Evolutionary conservation across 2,888 invertebrate genomes (phyloP).

Genomic region (Nomada lathburiana): DNA sequence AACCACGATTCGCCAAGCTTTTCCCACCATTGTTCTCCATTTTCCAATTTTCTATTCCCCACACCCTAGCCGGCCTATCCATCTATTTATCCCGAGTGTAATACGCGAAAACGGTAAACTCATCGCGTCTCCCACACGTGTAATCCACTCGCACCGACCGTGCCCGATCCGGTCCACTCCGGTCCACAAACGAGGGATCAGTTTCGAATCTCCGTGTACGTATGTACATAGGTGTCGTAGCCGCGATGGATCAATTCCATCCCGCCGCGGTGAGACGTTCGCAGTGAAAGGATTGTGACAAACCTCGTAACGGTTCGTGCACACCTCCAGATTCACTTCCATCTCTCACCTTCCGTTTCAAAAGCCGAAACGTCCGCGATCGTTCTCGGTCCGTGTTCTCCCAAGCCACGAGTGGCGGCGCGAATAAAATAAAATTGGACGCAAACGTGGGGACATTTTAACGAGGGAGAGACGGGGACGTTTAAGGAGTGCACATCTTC

Average conservation of each 20-base stretch:
- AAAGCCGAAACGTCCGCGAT: neutral
- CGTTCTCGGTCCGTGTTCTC: too few relatives aligned
- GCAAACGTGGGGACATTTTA: too few relatives aligned
- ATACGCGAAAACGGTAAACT: neutral
- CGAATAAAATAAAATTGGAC: too few relatives aligned
- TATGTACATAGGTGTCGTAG: neutral
- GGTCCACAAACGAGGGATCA: neutral
- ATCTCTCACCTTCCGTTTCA: neutral
- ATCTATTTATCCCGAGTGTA: neutral
- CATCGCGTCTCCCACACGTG: too few relatives aligned
- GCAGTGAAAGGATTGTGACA: conserved; percentile 16
- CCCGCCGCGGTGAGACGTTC: neutral
- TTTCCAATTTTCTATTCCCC: too few relatives aligned
- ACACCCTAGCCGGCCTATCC: too few relatives aligned
- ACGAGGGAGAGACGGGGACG: too few relatives aligned
- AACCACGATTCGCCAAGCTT: too few relatives aligned
- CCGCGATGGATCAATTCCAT: conserved; percentile 20
- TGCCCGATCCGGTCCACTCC: neutral
- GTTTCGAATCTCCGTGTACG: neutral
- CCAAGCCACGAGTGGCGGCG: too few relatives aligned
- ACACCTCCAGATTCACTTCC: neutral
- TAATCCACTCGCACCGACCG: neutral
- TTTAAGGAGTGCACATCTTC: too few relatives aligned
- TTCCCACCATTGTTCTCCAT: too few relatives aligned
- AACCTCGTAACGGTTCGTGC: neutral